Percentiles rank a stretch among this genome's conserved stretches.
phyloP scores from a whole-genome alignment of 1,140 invertebrate genomes.

The Melanaphis sacchari region DNA sequence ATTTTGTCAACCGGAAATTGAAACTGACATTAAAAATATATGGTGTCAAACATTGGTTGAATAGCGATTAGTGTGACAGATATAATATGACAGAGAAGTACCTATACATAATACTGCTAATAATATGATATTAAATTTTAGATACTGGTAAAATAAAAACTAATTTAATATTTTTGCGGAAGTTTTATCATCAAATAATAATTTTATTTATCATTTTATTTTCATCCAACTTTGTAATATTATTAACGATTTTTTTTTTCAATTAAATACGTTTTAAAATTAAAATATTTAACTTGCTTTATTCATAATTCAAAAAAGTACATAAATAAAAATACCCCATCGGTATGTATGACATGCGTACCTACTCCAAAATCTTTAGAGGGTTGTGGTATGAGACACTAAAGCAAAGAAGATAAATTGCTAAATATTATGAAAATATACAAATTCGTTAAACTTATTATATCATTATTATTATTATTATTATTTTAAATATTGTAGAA shows the following conservation, averaged over 20 bases:
- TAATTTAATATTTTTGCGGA: neutral
- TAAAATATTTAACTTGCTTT: neutral
- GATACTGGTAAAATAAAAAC: neutral
- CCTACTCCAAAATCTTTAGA: neutral
- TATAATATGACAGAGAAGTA: neutral
- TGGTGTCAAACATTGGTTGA: neutral
- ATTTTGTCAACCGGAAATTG: neutral
- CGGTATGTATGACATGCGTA: neutral
- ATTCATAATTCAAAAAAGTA: neutral
- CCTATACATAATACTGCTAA: neutral
- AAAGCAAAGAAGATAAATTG: neutral
- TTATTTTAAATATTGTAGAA: neutral
- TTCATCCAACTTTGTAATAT: neutral
- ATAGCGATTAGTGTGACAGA: neutral
- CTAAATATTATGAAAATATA: neutral
- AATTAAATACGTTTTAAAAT: slow-evolving; percentile 4
- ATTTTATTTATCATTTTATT: neutral
- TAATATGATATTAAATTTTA: neutral
- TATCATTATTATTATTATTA: neutral
- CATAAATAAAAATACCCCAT: slow-evolving; percentile 9
- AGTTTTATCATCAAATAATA: neutral
- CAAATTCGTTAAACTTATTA: neutral
- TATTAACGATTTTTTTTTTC: neutral
- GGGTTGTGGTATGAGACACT: neutral
- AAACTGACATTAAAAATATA: neutral